Percentiles rank a stretch among this genome's conserved stretches.
phyloP scores from a whole-genome alignment of 2,797 vertebrate genomes.

The Hemibagrus guttatus region DNA sequence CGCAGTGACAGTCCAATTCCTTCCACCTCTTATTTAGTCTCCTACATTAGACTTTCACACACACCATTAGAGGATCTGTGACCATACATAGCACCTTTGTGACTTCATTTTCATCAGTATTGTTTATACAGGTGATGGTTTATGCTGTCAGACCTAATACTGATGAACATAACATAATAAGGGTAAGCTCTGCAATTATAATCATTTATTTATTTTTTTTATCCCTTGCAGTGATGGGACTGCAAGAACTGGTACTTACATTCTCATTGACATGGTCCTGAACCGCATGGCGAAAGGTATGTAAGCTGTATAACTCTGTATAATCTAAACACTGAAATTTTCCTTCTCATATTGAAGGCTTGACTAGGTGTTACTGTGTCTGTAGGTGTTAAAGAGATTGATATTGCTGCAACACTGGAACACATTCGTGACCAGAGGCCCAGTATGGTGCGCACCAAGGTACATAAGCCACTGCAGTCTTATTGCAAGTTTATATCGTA shows the following conservation, averaged over 20 bases:
- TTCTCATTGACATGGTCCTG: conserved; percentile 96
- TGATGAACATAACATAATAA: neutral
- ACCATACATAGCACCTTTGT: neutral
- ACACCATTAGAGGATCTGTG: neutral
- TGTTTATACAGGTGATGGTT: neutral
- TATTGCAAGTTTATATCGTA: neutral
- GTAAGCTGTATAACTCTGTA: conserved; percentile 22
- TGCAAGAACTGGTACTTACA: conserved; percentile 89
- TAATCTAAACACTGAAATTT: neutral
- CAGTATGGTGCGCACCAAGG: conserved; percentile 93
- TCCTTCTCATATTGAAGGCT: neutral
- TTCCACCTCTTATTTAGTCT: neutral
- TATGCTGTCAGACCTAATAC: neutral
- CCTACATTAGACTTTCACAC: neutral
- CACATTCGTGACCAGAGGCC: conserved; percentile 95
- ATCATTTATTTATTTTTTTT: conserved; percentile 11
- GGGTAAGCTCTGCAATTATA: neutral
- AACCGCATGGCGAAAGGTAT: conserved; percentile 98
- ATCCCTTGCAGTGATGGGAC: conserved; percentile 83
- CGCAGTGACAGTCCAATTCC: too few relatives aligned
- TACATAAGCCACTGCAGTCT: conserved; percentile 59
- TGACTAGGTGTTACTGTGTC: neutral
- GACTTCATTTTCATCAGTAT: neutral
- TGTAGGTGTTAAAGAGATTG: conserved; percentile 95
- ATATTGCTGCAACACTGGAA: conserved; percentile 94